Conservation (phyloP, 2,888 invertebrate genomes). For the Peribatodes rhomboidaria region DNA sequence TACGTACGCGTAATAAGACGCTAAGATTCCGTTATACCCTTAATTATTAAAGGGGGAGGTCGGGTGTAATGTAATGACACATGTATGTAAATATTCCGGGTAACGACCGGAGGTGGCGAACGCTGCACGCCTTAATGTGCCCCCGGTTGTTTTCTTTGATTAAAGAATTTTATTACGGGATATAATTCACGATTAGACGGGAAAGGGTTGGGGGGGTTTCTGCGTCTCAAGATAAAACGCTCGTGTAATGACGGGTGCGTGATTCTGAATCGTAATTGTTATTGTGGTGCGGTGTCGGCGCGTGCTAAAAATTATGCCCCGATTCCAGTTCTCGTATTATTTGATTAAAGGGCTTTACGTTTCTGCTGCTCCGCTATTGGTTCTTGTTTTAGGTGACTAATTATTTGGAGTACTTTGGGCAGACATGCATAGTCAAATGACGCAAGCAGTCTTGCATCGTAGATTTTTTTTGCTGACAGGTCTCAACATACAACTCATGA, state of each 20-base stretch:
- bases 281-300: constrained; percentile 58
- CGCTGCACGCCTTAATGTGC: constrained; percentile 82
- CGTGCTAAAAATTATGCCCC: constrained; percentile 53
- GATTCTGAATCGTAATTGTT: constrained; percentile 84
- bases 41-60: constrained; percentile 77
- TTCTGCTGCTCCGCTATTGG: neutral
- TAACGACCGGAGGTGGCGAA: constrained; percentile 84
- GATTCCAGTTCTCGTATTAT: constrained; percentile 33
- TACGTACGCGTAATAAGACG: constrained; percentile 85
- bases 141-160: constrained; percentile 86
- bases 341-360: constrained; percentile 34
- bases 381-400: too few relatives aligned
- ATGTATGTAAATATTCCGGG: constrained; percentile 85
- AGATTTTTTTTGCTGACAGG: too few relatives aligned
- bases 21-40: constrained; percentile 86
- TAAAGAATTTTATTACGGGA: constrained; percentile 86
- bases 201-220: constrained; percentile 68
- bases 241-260: constrained; percentile 82
- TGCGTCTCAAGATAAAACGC: constrained; percentile 79
- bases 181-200: constrained; percentile 86
- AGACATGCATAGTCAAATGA: too few relatives aligned
- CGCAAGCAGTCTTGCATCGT: too few relatives aligned
- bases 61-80: constrained; percentile 79
- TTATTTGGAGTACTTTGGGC: too few relatives aligned
- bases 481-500: too few relatives aligned